Evolutionary conservation across 37 sponge, comb jelly and placozoan genomes (phyloP).

Genomic region (Hormiphora californensis): DNA sequence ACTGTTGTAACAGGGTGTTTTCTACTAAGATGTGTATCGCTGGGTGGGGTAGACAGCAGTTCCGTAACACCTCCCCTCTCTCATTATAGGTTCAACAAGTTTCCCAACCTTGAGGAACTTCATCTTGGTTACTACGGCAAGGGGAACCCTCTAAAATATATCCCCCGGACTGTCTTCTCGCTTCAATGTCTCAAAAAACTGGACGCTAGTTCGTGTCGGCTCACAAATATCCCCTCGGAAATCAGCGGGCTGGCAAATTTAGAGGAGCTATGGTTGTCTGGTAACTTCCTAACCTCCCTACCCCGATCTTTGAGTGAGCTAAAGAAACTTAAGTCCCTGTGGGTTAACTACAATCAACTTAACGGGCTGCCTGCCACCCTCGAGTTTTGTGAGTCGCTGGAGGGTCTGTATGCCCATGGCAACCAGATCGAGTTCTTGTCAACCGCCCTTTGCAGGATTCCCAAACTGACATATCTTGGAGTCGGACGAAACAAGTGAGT

Average conservation of each 20-base stretch:
- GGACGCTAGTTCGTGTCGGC: constrained; percentile 40
- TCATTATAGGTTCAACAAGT: constrained; percentile 5
- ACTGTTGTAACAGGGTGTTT: no score
- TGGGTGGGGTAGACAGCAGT: no score
- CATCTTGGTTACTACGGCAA: constrained; percentile 54
- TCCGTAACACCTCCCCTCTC: no score
- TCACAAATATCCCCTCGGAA: constrained; percentile 26
- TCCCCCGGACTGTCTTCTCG: neutral
- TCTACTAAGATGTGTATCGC: no score
- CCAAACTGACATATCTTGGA: constrained; percentile 9
- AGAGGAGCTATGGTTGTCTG: constrained; percentile 45
- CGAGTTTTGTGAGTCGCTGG: constrained; percentile 17
- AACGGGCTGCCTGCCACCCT: constrained; percentile 22
- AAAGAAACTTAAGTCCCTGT: constrained; percentile 40
- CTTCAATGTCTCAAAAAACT: constrained; percentile 1
- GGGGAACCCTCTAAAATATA: constrained; percentile 33
- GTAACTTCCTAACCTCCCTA: constrained; percentile 23
- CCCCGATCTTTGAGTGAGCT: constrained; percentile 31
- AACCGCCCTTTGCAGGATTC: constrained; percentile 31
- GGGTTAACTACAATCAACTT: constrained; percentile 46
- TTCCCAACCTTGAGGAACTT: constrained; percentile 35
- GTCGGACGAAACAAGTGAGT: constrained; percentile 16
- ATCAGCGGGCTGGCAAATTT: neutral
- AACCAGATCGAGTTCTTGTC: constrained; percentile 47
- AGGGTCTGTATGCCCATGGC: constrained; percentile 38